phyloP scores from a whole-genome alignment of 2,888 invertebrate species.

The Orthosia gracilis region DNA sequence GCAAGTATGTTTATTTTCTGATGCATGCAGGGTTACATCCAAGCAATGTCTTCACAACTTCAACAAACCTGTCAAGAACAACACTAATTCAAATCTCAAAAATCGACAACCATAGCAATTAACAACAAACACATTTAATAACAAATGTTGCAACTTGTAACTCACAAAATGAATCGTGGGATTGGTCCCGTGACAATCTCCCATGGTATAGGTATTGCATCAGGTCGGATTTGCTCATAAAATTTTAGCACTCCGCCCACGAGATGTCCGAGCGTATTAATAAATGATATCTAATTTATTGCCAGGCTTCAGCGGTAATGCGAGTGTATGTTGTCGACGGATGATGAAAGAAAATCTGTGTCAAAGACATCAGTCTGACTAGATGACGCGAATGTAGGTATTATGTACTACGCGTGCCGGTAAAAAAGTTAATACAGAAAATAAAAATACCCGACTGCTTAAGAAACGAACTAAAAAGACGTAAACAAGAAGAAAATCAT shows the following conservation, averaged over 20 bases:
- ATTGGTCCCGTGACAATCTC: conserved; percentile 57
- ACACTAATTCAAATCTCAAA: conserved; percentile 12
- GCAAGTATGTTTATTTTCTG: too few relatives aligned
- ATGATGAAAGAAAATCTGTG: conserved; percentile 31
- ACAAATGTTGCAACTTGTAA: conserved; percentile 57
- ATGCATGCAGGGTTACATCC: too few relatives aligned
- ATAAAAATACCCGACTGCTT: too few relatives aligned
- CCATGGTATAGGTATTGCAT: conserved; percentile 51
- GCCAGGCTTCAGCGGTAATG: conserved; percentile 39
- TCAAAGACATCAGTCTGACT: too few relatives aligned
- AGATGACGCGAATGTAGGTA: too few relatives aligned
- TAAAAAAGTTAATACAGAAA: too few relatives aligned
- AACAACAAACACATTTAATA: conserved; percentile 32
- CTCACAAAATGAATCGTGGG: conserved; percentile 55
- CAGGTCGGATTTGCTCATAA: conserved; percentile 69
- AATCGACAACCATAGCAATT: conserved; percentile 34
- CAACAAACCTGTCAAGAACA: neutral
- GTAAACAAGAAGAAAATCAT: too few relatives aligned
- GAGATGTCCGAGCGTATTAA: conserved; percentile 50
- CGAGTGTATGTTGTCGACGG: conserved; percentile 23
- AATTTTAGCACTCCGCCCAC: conserved; percentile 81
- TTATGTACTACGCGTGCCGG: too few relatives aligned
- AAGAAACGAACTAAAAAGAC: too few relatives aligned
- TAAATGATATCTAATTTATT: conserved; percentile 64
- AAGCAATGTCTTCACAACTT: neutral